Conservation (phyloP, 2,888 invertebrate species). For the Apodemia zela region DNA sequence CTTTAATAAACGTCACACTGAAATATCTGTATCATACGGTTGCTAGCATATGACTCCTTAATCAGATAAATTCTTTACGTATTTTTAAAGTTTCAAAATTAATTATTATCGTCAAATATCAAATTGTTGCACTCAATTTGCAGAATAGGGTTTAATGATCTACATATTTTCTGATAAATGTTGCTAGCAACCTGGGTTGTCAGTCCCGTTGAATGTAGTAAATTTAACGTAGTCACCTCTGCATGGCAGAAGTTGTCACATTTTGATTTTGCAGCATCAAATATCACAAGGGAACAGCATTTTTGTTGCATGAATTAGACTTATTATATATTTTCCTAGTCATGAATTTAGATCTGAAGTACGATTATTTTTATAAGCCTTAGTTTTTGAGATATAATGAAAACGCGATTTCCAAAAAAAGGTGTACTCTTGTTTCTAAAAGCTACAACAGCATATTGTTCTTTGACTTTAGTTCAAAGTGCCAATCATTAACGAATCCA, state of each 20-base stretch:
- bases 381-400: too few relatives aligned
- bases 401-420: too few relatives aligned
- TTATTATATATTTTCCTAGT: too few relatives aligned
- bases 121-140: background rate
- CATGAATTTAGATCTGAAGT: too few relatives aligned
- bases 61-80: background rate
- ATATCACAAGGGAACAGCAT: too few relatives aligned
- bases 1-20: slow-evolving; percentile 57
- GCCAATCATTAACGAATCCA: too few relatives aligned
- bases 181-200: slow-evolving; percentile 64
- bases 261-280: background rate
- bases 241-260: background rate
- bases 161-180: slow-evolving; percentile 18
- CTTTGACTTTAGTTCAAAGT: too few relatives aligned
- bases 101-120: too few relatives aligned
- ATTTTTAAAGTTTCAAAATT: background rate
- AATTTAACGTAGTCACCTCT: background rate
- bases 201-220: slow-evolving; percentile 40
- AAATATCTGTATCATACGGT: slow-evolving; percentile 31
- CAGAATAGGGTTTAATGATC: background rate
- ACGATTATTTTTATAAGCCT: too few relatives aligned
- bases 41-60: slow-evolving; percentile 33
- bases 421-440: too few relatives aligned
- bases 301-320: too few relatives aligned
- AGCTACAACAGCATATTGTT: too few relatives aligned